Evolutionary conservation across 2,797 vertebrate species (phyloP), one percentile per base, ranked within the genome.

Genomic region (Poeciliopsis presidionis): DNA sequence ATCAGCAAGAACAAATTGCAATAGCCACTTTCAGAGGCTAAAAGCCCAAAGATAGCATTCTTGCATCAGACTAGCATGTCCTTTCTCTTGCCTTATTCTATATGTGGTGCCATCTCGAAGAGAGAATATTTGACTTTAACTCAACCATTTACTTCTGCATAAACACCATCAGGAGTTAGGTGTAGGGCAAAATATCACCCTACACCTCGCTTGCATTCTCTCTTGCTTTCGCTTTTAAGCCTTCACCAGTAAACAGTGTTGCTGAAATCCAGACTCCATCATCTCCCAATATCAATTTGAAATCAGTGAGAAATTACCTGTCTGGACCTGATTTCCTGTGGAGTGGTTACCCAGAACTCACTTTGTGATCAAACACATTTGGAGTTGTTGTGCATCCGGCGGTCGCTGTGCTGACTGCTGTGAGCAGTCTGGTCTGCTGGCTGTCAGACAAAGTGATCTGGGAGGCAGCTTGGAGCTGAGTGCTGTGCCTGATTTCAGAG

Each of bases 311-410:
- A 92, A 94, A 92, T 91, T 73, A 84, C 87, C 87, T 81, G 79
- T 87, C 80, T 84, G 84, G 87, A 75, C 72, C 79, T 67, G 81
- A 83, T 79, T 79, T 90, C 88, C 88, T 72, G 49, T 75, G 73
- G 78, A 79, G 87, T 81, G 43, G 87, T 89, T 89, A 84, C 82
- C 85, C 87, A 87, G 85, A 87, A 87, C 87, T 91, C 90, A 84
- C 82, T 93, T 93, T 93, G 91, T 93, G 88, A 91, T 92, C 90
- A 94, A 94, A 93, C 89, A 93, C 88, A 91, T 91, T 82, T 53
- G 83, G 78, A 78, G 82, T 92, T 87, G 84, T 89, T 88, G 81
- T 89, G 88, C 81, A 79, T 88, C 91, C 81, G 80, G 81, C 87
- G 79, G 88, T 91, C 89, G 89, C 70, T 76, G 2, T 22, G 70